Base-by-base conservation (phyloP, 1,140 invertebrate species). In the Campoletis sonorensis region DNA sequence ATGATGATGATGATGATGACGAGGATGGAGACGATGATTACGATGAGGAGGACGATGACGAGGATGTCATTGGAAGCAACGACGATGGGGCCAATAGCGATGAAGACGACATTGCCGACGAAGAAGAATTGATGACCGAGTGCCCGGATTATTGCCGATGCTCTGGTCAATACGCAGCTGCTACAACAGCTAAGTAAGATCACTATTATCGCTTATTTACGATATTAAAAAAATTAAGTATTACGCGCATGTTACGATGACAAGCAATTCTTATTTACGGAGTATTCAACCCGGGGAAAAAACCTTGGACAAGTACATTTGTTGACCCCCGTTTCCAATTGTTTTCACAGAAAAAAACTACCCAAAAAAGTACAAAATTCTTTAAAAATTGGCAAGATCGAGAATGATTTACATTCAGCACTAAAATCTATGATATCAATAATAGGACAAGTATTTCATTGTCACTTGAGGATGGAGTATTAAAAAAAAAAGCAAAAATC, bases 171-270 rank as follows among this genome's bases (percentile, higher is more conserved):
- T 92, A 92, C 49, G 90, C 92, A 64, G 86, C 92, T 82, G 87
- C 89, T 23, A 91, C 90, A 15, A 93, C 92, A 80, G 88, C 93
- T 21, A 89, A 88, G 85, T 93, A 92, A 21, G 85, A 86, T 18
- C 86, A 4, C 18, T 51, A n/a, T 54, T 88, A 11, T 79, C 89
- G 7, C 87, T 84, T 61, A 58, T 88, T 40, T 79, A 1, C n/a
- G 18, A 11, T n/a, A 45, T 85, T 85, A 30, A 84, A 83, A 67
- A 75, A 82, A 3, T 80, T 4, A 21, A 21, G 54, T 54, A 54
- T 3, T 54, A n/a, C 18, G 18, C 21, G 16, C 54, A 58, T 54
- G 51, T 21, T 7, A 54, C 51, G 51, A 37, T 45, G 40, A 45
- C 40, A 45, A 11, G 40, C 40, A 45, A 45, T 11, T 45, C 13